Base-by-base conservation (phyloP, 1,140 invertebrate genomes). In the Leptopilina clavipes region DNA sequence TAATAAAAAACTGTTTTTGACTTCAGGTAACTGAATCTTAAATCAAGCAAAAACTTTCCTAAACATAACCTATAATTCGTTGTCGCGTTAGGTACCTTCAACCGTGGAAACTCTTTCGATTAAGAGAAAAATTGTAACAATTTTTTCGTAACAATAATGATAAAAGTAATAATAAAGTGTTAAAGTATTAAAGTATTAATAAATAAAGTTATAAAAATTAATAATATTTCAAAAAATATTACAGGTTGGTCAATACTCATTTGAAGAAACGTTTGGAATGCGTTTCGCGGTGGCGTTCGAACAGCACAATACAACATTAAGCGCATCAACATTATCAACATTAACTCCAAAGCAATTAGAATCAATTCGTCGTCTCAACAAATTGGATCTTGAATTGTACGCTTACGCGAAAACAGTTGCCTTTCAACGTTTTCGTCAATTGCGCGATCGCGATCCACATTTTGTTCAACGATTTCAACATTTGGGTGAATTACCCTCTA, bases 251-350 rank as follows among this genome's bases (percentile, higher is more conserved):
- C 98, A 99, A 89, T 97, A 97, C 86, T 94, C 99, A 48, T 99
- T 99, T 90, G 98, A 99, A 88, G 94, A 97, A 90, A 98, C 97
- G n/a, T 99, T 99, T 89, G 95, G 96, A 87, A 92, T 99, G 84
- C 93, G 95, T 82, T 98, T 98, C 90, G 94, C 94, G 56, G 93
- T 96, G 81, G 94, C 95, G 25, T 97, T 98, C 88, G 94, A 95
- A 81, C 97, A 98, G 87, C 95, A 97, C 87, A 98, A 98, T 90
- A 93, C 96, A 75, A 97, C 96, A 0, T 92, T 96, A 71, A 96
- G 96, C 18, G 95, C 93, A 84, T 92, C 93, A 70, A 96, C 94
- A 70, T 92, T 97, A 84, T 93, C 93, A 17, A 94, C 93, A 59
- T 90, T 98, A 65, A 93, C 92, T 45, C 86, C 92, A 1, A 92